A percentile compares a stretch with the other conserved stretches of the same genome.
These are phyloP conservation scores for Neelides sp. DNA, from an alignment of 1,140 invertebrate species.

Conservation along the genomic window DNA sequence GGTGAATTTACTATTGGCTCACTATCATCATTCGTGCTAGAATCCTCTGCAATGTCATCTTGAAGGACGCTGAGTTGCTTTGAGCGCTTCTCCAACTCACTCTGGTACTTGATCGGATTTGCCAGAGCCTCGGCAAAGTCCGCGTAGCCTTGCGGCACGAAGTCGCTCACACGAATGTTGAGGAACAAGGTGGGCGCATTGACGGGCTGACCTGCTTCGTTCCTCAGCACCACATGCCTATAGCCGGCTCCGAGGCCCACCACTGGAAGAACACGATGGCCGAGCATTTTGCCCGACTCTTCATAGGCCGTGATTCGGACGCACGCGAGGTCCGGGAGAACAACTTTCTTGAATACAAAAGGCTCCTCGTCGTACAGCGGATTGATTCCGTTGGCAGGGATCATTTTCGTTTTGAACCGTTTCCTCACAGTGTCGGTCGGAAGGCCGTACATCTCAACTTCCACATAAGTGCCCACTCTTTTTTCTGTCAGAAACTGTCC, in stretches of 20 bases:
- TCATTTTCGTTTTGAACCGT: conserved; percentile 85
- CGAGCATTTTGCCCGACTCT: conserved; percentile 84
- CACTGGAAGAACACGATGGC: conserved; percentile 89
- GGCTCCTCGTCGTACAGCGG: conserved; percentile 91
- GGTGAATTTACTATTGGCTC: conserved; percentile 12
- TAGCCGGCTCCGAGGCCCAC: conserved; percentile 91
- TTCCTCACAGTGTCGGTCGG: conserved; percentile 96
- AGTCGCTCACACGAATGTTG: conserved; percentile 86
- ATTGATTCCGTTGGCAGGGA: conserved; percentile 92
- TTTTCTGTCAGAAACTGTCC: conserved; percentile 94
- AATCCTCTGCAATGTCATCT: conserved; percentile 48
- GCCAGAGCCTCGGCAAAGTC: conserved; percentile 92
- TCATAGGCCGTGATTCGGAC: conserved; percentile 93
- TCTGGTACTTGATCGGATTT: conserved; percentile 95
- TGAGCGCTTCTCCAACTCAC: conserved; percentile 77
- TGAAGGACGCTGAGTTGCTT: conserved; percentile 81
- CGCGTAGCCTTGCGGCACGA: conserved; percentile 85
- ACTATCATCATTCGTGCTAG: conserved; percentile 27
- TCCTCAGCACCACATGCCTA: conserved; percentile 70
- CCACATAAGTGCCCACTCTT: conserved; percentile 89
- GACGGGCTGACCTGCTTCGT: conserved; percentile 87
- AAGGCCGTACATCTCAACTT: conserved; percentile 98
- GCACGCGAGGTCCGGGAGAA: conserved; percentile 90
- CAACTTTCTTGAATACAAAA: conserved; percentile 97
- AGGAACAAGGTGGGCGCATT: conserved; percentile 80